Evolutionary conservation across 2,113 vertebrate species (phyloP), one percentile per base, ranked within the genome.

Genomic region (Oenanthe oenanthe): DNA sequence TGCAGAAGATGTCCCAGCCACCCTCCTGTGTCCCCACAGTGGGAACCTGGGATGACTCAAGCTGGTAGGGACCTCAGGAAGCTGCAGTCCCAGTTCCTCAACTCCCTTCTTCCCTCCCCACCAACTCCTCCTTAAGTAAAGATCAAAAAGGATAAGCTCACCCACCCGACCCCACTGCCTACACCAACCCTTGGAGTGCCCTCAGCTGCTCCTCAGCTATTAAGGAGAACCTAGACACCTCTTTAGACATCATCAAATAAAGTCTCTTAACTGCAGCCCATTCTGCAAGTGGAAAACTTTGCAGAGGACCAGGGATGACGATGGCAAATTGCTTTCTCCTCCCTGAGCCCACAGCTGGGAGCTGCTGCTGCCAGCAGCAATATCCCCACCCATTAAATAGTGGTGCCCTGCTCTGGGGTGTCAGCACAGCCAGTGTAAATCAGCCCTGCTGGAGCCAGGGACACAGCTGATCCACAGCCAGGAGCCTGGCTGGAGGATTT

Each of bases 281-380:
- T 54, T 38, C 86, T 36, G 17, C 51, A 63, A 47, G 8, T 0
- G 5, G 36, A 60, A 32, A 24, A 65, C 45, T 17, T 17, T 9
- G 0, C 62, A 29, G 42, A 28, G 60, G 18, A 40, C 12, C 1
- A 0, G 19, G 9, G 34, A 63, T 2, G 1, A 58, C 0, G 2
- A 65, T 4, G 7, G 66, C 53, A 80, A 53, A 80, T 43, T 5
- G n/a, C 36, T 73, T 63, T 76, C 32, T 50, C 31, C 47, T 50
- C n/a, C 40, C 50, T 13, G 10, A 50, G 47, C 62, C 82, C 53
- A 32, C 2, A 4, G 78, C 45, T 73, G 60, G n/a, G 68, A 89
- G 88, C 42, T 31, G 13, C 87, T 73, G 60, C 54, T 65, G 75
- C 58, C 4, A 5, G 72, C 68, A 42, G 53, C 6, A 2, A 7